These are phyloP conservation scores for Abrostola tripartita DNA, from an alignment of 2,888 invertebrate species.

Conservation along the genomic window DNA sequence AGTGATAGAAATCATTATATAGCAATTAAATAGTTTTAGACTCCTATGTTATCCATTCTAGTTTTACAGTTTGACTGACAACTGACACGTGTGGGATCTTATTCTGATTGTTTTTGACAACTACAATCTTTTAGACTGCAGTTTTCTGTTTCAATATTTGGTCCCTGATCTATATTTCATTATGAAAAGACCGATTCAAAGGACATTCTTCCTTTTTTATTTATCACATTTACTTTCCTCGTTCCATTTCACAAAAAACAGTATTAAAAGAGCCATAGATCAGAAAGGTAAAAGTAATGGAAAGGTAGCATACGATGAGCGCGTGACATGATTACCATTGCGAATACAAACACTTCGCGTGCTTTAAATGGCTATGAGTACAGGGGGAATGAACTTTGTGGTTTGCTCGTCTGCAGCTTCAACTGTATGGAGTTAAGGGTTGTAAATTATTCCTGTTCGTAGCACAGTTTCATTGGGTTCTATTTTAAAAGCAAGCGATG, in stretches of 20 bases:
- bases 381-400: slow-evolving; percentile 22
- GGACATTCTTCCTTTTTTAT: too few species aligned
- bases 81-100: too few species aligned
- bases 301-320: slow-evolving; percentile 17
- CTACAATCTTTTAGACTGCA: too few species aligned
- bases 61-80: too few species aligned
- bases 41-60: too few species aligned
- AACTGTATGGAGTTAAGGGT: background rate
- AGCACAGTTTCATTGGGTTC: background rate
- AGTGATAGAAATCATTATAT: too few species aligned
- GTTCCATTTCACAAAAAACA: background rate
- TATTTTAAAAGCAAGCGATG: background rate
- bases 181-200: too few species aligned
- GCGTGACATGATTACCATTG: slow-evolving; percentile 34
- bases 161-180: too few species aligned
- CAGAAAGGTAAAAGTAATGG: slow-evolving; percentile 20
- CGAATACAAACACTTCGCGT: slow-evolving; percentile 36
- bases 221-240: too few species aligned
- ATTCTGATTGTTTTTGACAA: too few species aligned
- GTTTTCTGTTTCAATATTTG: too few species aligned
- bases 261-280: slow-evolving; percentile 5
- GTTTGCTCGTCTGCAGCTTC: background rate
- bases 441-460: background rate
- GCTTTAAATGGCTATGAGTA: slow-evolving; percentile 7
- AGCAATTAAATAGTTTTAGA: too few species aligned